Conservation (phyloP, 2,888 invertebrate genomes). For the Nesidiocoris tenuis region DNA sequence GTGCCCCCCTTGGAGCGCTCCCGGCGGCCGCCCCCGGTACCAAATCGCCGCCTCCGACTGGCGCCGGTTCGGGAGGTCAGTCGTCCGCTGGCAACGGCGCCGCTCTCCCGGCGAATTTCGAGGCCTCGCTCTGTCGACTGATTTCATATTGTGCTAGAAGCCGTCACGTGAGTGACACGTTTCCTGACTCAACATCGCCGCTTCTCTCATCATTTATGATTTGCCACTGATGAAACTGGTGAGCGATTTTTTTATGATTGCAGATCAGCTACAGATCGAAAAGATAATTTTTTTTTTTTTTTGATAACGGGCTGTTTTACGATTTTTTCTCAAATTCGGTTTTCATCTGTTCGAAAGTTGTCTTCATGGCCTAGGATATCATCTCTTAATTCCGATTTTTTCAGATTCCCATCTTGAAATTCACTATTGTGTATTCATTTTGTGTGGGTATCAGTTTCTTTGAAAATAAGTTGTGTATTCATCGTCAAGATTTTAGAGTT, state of each 20-base stretch:
- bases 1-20: constrained; percentile 3
- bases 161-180: neutral
- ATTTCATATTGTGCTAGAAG: neutral
- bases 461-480: too few relatives aligned
- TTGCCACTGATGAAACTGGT: neutral
- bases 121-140: neutral
- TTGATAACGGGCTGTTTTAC: too few relatives aligned
- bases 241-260: neutral
- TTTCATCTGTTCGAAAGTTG: too few relatives aligned
- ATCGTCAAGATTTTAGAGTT: too few relatives aligned
- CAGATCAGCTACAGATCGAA: too few relatives aligned
- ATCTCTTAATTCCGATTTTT: too few relatives aligned
- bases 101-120: neutral
- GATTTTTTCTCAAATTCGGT: too few relatives aligned
- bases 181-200: neutral
- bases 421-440: too few relatives aligned
- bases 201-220: neutral
- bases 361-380: too few relatives aligned
- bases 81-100: constrained; percentile 1
- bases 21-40: constrained; percentile 11
- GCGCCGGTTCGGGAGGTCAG: constrained; percentile 12
- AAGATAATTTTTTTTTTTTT: too few relatives aligned
- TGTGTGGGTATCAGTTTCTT: too few relatives aligned
- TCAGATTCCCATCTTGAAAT: too few relatives aligned
- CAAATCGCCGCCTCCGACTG: neutral